Evolutionary conservation across 2,888 invertebrate species (phyloP).

Genomic region (Meloe dianella): DNA sequence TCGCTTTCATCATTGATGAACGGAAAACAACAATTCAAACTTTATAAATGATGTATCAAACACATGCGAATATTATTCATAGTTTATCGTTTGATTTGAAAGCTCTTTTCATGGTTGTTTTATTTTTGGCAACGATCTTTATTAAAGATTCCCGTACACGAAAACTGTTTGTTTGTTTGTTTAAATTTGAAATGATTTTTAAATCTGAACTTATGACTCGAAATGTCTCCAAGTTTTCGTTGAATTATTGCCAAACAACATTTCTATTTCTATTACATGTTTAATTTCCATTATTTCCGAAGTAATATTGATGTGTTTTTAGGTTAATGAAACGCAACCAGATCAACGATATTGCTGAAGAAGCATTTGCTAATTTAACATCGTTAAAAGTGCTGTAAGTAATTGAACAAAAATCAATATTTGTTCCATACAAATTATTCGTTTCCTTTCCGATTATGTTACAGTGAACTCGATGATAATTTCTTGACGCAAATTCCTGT

Average conservation of each 20-base stretch:
- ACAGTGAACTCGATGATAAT: conserved; percentile 80
- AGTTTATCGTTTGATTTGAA: conserved; percentile 12
- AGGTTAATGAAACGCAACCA: conserved; percentile 88
- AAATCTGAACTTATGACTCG: background rate
- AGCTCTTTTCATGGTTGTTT: conserved; percentile 19
- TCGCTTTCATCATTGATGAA: background rate
- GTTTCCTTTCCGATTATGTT: conserved; percentile 45
- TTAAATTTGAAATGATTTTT: background rate
- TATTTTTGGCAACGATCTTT: conserved; percentile 15
- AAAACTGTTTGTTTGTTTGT: too few species aligned
- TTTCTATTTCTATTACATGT: background rate
- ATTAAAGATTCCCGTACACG: background rate
- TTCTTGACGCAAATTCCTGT: conserved; percentile 75
- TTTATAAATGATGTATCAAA: conserved; percentile 15
- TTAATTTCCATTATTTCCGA: background rate
- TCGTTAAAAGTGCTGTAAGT: conserved; percentile 86
- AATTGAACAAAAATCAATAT: conserved; percentile 12
- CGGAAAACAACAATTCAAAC: conserved; percentile 10
- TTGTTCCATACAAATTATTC: too few species aligned
- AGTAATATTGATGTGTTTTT: conserved; percentile 49
- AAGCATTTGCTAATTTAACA: conserved; percentile 80
- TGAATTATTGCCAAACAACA: background rate
- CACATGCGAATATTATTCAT: conserved; percentile 21
- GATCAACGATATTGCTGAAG: conserved; percentile 77
- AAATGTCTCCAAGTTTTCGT: background rate